Evolutionary conservation across 2,113 vertebrate species (phyloP), one percentile per base, ranked within the genome.

Genomic region (Junco hyemalis): DNA sequence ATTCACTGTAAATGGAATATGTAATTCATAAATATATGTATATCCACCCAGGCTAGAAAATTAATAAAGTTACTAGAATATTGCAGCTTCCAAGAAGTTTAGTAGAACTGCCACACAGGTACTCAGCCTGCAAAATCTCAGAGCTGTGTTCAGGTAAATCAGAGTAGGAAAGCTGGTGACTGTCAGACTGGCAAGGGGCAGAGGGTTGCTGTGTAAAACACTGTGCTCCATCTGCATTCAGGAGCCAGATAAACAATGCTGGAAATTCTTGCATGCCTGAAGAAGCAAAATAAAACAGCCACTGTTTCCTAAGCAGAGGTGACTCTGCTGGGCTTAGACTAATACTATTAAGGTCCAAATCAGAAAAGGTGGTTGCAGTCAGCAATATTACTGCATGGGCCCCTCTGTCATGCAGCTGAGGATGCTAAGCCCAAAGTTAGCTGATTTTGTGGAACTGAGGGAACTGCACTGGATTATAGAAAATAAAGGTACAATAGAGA

Each of bases 291-390:
- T 77, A 59, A 95, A 94, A 35, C 56, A 81, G 47, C 57, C 71
- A 63, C 45, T 86, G 79, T 88, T 94, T 81, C 61, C 91, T 94
- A 93, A 95, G 91, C 87, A 93, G 72, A 97, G 95, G 87, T 96
- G 94, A 97, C 95, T 95, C 95, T 36, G 47, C 53, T 86, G 56
- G 77, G 92, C 91, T 96, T 96, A 96, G 45, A 51, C 81, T 96
- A 97, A 96, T 93, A 61, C 81, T 96, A 95, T 97, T 97, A 96
- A 86, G 35, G 76, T 83, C 54, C 84, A 81, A 88, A 95, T 88
- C 81, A 96, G 87, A 92, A 95, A 83, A 86, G 65, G 83, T 81
- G 65, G 56, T 57, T 91, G 54, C 69, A 92, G 91, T 93, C 82
- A 96, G 83, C 91, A 81, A 40, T 89, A 60, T 65, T 73, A 45